phyloP scores from a whole-genome alignment of 2,113 vertebrate species.

The Hyla sarda region DNA sequence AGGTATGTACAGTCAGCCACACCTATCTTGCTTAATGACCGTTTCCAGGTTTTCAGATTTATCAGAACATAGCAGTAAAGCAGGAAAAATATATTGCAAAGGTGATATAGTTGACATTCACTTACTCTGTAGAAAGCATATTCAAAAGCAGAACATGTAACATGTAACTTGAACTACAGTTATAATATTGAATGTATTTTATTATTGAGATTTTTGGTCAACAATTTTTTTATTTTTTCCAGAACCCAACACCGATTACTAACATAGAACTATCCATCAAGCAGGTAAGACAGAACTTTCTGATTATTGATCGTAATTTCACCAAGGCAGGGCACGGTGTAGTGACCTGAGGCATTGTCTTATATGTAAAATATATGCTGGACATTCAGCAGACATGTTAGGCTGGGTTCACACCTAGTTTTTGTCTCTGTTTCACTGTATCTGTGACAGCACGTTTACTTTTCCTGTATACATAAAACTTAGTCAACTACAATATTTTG shows the following conservation, averaged over 20 bases:
- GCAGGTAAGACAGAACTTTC: conserved; percentile 77
- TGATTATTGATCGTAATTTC: no score
- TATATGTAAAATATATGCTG: no score
- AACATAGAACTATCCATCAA: conserved; percentile 93
- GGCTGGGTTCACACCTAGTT: no score
- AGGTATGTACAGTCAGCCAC: no score
- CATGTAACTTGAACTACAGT: not conserved
- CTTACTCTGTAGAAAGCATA: not conserved
- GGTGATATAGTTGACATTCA: not conserved
- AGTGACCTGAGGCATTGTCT: no score
- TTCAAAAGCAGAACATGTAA: not conserved
- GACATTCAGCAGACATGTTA: no score
- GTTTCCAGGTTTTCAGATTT: not conserved
- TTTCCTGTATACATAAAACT: no score
- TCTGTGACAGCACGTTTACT: no score
- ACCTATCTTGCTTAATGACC: no score
- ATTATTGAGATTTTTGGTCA: not conserved
- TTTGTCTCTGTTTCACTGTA: no score
- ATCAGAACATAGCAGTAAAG: not conserved
- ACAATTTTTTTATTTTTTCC: conserved; percentile 63
- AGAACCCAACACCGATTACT: conserved; percentile 81
- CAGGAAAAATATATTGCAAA: not conserved
- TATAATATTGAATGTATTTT: not conserved
- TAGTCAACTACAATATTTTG: no score
- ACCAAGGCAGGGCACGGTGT: no score